Conservation (phyloP, 2,797 vertebrate genomes). For the Mastacembelus armatus region DNA sequence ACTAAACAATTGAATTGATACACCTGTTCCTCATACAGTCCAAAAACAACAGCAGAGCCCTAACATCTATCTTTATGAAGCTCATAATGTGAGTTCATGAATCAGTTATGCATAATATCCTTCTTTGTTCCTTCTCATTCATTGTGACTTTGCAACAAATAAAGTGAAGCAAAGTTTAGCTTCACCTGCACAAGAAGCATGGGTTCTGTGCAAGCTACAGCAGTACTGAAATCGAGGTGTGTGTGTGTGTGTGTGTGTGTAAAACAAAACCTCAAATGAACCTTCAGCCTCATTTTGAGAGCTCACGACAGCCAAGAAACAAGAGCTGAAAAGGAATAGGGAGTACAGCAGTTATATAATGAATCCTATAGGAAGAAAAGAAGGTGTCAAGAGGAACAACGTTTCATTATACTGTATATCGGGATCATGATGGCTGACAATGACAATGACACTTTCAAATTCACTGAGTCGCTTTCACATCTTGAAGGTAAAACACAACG, state of each 20-base stretch:
- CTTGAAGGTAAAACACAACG: too few species aligned
- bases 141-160: neutral
- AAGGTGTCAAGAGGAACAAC: conserved; percentile 25
- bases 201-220: neutral
- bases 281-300: conserved; percentile 44
- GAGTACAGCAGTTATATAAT: conserved; percentile 27
- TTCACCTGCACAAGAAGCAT: neutral
- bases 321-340: conserved; percentile 24
- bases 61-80: too few species aligned
- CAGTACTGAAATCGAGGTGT: neutral
- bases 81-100: too few species aligned
- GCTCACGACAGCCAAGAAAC: conserved; percentile 43
- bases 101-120: neutral
- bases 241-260: conserved; percentile 9
- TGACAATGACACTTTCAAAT: conserved; percentile 23
- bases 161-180: neutral
- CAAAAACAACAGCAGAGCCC: too few species aligned
- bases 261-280: conserved; percentile 13
- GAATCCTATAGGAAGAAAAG: conserved; percentile 33
- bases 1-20: too few species aligned
- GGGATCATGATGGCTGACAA: conserved; percentile 3
- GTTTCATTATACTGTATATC: conserved; percentile 38
- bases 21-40: too few species aligned
- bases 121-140: conserved; percentile 3
- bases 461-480: conserved; percentile 8